phyloP scores from a whole-genome alignment of 2,888 invertebrate species.

The Hipparchia semele region DNA sequence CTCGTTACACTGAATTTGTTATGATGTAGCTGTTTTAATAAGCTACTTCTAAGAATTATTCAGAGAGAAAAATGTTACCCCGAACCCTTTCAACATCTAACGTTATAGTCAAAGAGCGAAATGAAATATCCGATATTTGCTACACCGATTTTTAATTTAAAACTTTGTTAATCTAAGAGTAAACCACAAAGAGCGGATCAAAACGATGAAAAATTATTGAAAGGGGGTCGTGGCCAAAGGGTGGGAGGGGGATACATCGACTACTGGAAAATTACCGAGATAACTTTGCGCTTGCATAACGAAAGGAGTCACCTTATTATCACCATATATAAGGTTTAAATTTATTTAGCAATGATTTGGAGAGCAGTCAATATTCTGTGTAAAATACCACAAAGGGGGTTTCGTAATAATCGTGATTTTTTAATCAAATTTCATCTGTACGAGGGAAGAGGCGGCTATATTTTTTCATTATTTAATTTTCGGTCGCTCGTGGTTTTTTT shows the following conservation, averaged over 20 bases:
- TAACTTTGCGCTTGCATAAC: constrained; percentile 47
- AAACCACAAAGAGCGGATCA: constrained; percentile 79
- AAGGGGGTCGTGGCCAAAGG: constrained; percentile 70
- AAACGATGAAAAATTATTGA: constrained; percentile 83
- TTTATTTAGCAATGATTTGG: constrained; percentile 36
- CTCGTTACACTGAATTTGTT: constrained; percentile 3
- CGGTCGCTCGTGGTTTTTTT: constrained; percentile 70
- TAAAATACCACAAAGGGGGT: constrained; percentile 68
- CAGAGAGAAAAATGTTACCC: constrained; percentile 13
- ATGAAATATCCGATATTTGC: constrained; percentile 65
- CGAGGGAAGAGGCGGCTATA: constrained; percentile 80
- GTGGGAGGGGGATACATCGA: constrained; percentile 68
- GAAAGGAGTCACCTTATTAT: constrained; percentile 37
- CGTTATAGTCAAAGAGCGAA: constrained; percentile 32
- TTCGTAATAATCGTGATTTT: constrained; percentile 83
- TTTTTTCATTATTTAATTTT: constrained; percentile 84
- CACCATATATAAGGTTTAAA: constrained; percentile 38
- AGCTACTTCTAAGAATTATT: constrained; percentile 6
- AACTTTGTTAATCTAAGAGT: constrained; percentile 82
- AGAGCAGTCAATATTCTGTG: constrained; percentile 48
- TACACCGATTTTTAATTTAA: constrained; percentile 76
- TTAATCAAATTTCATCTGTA: constrained; percentile 84
- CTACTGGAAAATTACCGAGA: constrained; percentile 65
- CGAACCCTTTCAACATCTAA: constrained; percentile 21
- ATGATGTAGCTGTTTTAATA: constrained; percentile 12